Evolutionary conservation across 2,113 vertebrate genomes (phyloP).

Genomic region (Mola mola): DNA sequence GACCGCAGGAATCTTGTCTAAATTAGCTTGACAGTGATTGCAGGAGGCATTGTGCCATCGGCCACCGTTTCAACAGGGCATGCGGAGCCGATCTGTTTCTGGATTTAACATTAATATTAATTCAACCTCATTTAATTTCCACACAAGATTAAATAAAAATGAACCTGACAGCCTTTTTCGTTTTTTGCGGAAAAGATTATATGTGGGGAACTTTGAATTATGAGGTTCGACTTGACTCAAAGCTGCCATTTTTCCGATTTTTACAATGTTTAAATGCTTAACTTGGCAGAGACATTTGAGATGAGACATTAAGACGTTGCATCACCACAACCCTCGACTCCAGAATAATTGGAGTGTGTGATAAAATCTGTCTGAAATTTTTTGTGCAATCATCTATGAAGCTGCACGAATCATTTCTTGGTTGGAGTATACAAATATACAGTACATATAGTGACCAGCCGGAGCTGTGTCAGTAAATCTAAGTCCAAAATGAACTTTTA

Average conservation of each 20-base stretch:
- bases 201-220: neutral
- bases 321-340: too few species aligned
- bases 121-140: neutral
- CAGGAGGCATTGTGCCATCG: neutral
- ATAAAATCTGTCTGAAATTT: too few species aligned
- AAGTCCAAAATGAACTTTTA: too few species aligned
- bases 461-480: too few species aligned
- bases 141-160: neutral
- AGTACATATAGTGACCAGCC: too few species aligned
- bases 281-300: neutral
- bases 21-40: neutral
- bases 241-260: neutral
- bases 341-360: too few species aligned
- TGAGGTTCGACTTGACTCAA: neutral
- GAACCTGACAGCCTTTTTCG: neutral
- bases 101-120: constrained; percentile 4
- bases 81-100: neutral
- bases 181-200: neutral
- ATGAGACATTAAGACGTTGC: too few species aligned
- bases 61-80: constrained; percentile 3
- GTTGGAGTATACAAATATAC: too few species aligned
- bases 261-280: neutral
- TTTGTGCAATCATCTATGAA: too few species aligned
- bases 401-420: too few species aligned
- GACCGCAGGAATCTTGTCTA: neutral